Base-by-base conservation (phyloP, 2,797 vertebrate species). In the Anableps anableps region DNA sequence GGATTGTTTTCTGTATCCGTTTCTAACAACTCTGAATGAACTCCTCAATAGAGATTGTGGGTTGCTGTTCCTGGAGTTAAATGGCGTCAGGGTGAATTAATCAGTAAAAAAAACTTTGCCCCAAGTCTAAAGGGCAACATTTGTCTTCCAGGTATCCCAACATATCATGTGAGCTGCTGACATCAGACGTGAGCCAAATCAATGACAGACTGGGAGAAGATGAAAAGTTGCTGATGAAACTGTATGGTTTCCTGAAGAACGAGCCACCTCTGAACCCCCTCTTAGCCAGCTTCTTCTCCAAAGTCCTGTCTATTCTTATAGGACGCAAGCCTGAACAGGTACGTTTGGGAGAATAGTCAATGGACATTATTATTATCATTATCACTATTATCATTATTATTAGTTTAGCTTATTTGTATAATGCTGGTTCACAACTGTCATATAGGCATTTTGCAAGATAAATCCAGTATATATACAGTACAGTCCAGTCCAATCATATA, bases 281-380 rank as follows among this genome's bases (percentile, higher is more conserved):
- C 36, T 94, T 99, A 86, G 98, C 98, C 93, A 99, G 98, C 94
- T 99, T 99, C 94, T 99, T 99, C 95, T 99, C 98, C 93, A 99
- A 99, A 94, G 98, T 99, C 88, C 95, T 99, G 86, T 99, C 98
- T 91, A 99, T 99, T 92, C 98, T 99, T 84, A 99, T 99, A 93
- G 99, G 98, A 94, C 97, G 98, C 90, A 99, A 99, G 91, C 98
- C 98, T 78, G 98, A 99, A 92, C 98, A 99, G 97, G 98, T 99
- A 91, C 89, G 41, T 34, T 19, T 53, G 38, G 3, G 14, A 51
- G 26, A 26, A 47, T 16, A 31, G 5, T 36, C 29, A 16, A 0
- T 17, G 48, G 13, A n/a, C 6, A 16, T n/a, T 11, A 47, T n/a
- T n/a, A n/a, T n/a, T n/a, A n/a, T n/a, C n/a, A n/a, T n/a, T n/a